Evolutionary conservation across 2,113 vertebrate species (phyloP), one percentile per base, ranked within the genome.

Genomic region (Xiphophorus hellerii): DNA sequence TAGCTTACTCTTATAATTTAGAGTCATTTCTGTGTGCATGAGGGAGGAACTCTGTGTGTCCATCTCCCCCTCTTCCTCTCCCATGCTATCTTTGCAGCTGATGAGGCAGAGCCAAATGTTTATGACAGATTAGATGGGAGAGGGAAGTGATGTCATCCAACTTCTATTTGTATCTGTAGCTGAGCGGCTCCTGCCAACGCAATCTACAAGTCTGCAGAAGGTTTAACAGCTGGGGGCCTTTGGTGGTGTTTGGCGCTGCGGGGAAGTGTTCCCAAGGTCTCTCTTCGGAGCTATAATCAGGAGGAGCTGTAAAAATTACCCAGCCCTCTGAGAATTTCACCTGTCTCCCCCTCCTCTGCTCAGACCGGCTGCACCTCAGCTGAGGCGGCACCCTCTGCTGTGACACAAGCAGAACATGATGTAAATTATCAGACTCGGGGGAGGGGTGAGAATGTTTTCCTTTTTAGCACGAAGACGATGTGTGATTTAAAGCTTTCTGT

Each of bases 141-240:
- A 76, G 78, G 82, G 84, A 91, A 91, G 91, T 95, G 94, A 95
- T 95, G 91, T 95, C 94, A 94, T 89, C 82, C 89, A 54, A 13
- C 58, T 78, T 85, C 89, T 95, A 93, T 93, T 90, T 83, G 73
- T 80, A 85, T 89, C 75, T 85, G 79, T 39, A 17, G 66, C 35
- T 63, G 69, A 78, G 75, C 82, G 15, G 35, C 74, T 74, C 75
- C 84, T 84, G 82, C 77, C 73, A 78, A 10, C n/a, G 76, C 84
- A 58, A 76, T 89, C 80, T 78, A n/a, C 81, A 78, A 82, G 84
- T 88, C 86, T 87, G 77, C 62, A 69, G 76, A 90, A 80, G 69
- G 58, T 67, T 71, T 82, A 76, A 76, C 85, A 85, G 87, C 74
- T 79, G 69, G 81, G 88, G 84, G 84, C 70, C 81, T 80, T 48